Base-by-base conservation (phyloP, 2,797 vertebrate genomes). In the Pitangus sulphuratus region DNA sequence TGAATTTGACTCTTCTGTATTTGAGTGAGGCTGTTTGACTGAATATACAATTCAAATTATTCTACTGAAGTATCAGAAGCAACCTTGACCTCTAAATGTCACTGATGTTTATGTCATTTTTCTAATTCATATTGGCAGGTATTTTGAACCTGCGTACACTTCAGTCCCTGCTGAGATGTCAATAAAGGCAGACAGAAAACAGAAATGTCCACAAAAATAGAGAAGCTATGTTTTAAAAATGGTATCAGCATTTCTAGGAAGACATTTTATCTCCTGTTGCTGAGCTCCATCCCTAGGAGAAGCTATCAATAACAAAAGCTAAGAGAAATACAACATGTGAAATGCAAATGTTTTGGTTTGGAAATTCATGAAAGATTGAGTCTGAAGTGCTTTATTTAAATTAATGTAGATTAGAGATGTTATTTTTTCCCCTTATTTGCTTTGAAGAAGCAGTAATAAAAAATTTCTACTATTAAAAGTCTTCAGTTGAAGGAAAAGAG, bases 351-450 rank as follows among this genome's bases (percentile, higher is more conserved):
- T 47, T 77, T 48, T 90, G 37, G 11, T 84, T 64, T 79, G 31
- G 9, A 90, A 96, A 94, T 68, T 70, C 54, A 87, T 40, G 16
- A 85, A 94, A 86, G 37, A 89, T 66, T 53, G 24, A 78, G 40
- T 69, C 48, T 57, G 80, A 89, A 72, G 30, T 11, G 15, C 39
- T 92, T 87, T 76, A 74, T 57, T 86, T 51, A 91, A 89, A 93
- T 84, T 88, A 11, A 51, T 30, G 11, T n/a, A 66, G 42, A 89
- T 75, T 94, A 87, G 14, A 80, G 4, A 48, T 35, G 11, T n/a
- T 37, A 21, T 42, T 77, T 92, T 57, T 3, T 26, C 8, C 3
- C 37, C 12, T 19, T 66, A 44, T 78, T 93, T 85, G 11, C 35
- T 90, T 84, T 50, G n/a, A 89, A 61, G 19, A 86, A 72, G 18